Percentiles rank a stretch among this genome's conserved stretches.
Evolutionary conservation across 2,888 invertebrate species (phyloP).

Genomic region (Acronicta aceris): DNA sequence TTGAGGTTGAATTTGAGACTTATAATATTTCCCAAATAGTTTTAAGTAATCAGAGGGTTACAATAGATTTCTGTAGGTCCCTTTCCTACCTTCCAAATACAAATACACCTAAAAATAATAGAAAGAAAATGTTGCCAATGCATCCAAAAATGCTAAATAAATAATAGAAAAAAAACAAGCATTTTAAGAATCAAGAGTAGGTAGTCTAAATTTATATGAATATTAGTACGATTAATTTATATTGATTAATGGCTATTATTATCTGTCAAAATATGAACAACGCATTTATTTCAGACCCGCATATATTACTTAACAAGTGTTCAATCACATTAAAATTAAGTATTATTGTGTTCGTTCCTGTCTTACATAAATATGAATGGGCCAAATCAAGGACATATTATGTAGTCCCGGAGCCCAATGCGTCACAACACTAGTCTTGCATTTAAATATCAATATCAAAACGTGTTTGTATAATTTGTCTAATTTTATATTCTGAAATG

Average conservation of each 20-base stretch:
- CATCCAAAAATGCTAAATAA: no score
- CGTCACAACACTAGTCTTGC: conserved; percentile 63
- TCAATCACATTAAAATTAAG: conserved; percentile 39
- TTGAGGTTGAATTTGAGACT: no score
- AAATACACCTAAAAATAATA: no score
- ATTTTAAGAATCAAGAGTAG: no score
- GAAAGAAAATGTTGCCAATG: no score
- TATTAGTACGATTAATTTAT: no score
- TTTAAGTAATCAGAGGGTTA: no score
- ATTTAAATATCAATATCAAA: conserved; percentile 52
- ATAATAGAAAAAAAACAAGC: no score
- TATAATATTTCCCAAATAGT: no score
- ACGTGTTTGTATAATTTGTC: conserved; percentile 49
- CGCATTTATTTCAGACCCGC: conserved; percentile 8
- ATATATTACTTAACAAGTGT: conserved; percentile 34
- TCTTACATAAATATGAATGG: conserved; percentile 73
- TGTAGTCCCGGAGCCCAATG: conserved; percentile 57
- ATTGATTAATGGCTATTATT: not conserved
- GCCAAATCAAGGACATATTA: conserved; percentile 71
- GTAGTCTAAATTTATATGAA: no score
- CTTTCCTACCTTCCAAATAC: no score
- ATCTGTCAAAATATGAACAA: conserved; percentile 5
- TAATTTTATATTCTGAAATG: conserved; percentile 28
- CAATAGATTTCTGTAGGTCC: no score
- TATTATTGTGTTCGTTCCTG: conserved; percentile 53